Conservation (phyloP, 2,797 vertebrate genomes). For the Schizopygopsis pylzovi region DNA sequence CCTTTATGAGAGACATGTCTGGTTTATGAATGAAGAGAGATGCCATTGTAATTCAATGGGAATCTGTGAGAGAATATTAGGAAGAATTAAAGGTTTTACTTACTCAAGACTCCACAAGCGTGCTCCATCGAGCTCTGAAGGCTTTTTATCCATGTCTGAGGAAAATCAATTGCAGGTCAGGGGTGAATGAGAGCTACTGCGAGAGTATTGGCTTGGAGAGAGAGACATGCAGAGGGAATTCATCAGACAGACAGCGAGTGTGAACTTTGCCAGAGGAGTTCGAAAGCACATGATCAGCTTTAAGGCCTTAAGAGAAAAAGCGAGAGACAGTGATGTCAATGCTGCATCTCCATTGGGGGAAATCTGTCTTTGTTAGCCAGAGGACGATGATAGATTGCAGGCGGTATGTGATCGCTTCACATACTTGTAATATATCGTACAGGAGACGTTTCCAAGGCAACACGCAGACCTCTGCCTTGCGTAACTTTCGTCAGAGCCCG, state of each 20-base stretch:
- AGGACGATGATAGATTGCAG: conserved; percentile 83
- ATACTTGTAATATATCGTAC: conserved; percentile 55
- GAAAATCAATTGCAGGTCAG: conserved; percentile 22
- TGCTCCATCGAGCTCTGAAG: neutral
- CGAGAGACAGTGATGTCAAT: conserved; percentile 77
- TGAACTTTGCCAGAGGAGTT: conserved; percentile 62
- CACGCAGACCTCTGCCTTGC: neutral
- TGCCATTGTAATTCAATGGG: conserved; percentile 3
- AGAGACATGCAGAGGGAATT: conserved; percentile 25
- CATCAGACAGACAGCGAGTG: conserved; percentile 70
- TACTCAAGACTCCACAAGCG: neutral
- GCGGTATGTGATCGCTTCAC: conserved; percentile 84
- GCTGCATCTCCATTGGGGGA: conserved; percentile 73
- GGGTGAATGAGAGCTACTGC: conserved; percentile 27
- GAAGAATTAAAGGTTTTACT: conserved; percentile 12
- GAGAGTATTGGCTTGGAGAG: conserved; percentile 16
- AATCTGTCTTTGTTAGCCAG: conserved; percentile 85
- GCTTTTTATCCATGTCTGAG: neutral
- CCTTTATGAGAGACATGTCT: neutral
- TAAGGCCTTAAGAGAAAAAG: conserved; percentile 77
- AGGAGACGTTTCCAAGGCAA: conserved; percentile 26
- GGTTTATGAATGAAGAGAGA: conserved; percentile 9
- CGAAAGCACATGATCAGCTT: conserved; percentile 24
- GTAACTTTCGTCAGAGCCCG: neutral
- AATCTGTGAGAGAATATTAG: conserved; percentile 9